Base-by-base conservation (phyloP, 2,113 vertebrate genomes). In the Pedetes capensis region DNA sequence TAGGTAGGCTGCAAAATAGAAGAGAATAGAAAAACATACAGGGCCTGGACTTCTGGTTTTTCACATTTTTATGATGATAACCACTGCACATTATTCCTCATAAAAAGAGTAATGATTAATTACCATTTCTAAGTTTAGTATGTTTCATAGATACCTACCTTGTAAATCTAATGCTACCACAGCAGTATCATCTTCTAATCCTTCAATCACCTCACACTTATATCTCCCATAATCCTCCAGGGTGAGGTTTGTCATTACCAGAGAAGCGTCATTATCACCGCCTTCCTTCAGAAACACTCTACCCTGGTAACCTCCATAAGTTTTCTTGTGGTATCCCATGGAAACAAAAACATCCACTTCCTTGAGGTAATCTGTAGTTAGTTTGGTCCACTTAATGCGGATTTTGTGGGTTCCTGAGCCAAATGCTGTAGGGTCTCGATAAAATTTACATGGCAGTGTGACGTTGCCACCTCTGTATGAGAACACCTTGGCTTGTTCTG, bases 381-480 rank as follows among this genome's bases (percentile, higher is more conserved):
- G 96, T 97, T 99, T 99, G 98, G 98, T 99, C 99, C 99, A 99
- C 98, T 99, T 99, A 93, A 99, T 97, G 37, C 99, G 98, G 81
- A 99, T 98, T 91, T 98, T 99, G 95, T 98, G 98, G 8, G 95
- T 63, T 75, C 71, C 92, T 85, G 97, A 98, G 96, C 98, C 98
- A 89, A 97, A 87, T 4, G 81, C 13, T 59, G 96, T 97, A 42
- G 98, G 98, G 80, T 97, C 96, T 37, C 97, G 97, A 42, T 96
- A 92, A 96, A 99, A 98, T 75, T 93, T 98, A 97, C 99, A 99
- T 1, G 99, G 99, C 97, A 99, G 98, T 87, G 99, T 99, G 69
- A 99, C 97, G 13, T 99, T 99, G 97, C 97, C 98, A 25, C 99
- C 99, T 2, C 98, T 96, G 1, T 97, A 97, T 4, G 98, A 99